These are phyloP conservation scores for Scatophagus argus DNA, from an alignment of 2,113 vertebrate species.

Conservation along the genomic window DNA sequence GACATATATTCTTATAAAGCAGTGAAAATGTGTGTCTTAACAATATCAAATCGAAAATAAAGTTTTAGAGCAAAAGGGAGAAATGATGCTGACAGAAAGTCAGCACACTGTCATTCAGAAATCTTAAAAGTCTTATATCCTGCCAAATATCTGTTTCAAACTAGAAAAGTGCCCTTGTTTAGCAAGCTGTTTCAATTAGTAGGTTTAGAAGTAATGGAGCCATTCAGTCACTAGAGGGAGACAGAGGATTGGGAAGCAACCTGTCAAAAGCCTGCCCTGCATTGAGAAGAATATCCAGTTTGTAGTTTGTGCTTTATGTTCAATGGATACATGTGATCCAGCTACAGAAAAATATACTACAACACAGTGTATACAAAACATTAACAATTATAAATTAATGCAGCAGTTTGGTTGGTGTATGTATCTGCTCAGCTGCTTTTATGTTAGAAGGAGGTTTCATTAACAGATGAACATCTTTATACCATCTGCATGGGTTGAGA, in stretches of 20 bases:
- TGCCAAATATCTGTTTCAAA: not conserved
- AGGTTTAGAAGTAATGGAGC: slow-evolving; percentile 22
- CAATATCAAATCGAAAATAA: slow-evolving; percentile 4
- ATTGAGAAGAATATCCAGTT: not conserved
- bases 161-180: not conserved
- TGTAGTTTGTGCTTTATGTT: not conserved
- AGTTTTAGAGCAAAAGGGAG: not conserved
- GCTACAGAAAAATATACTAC: not conserved
- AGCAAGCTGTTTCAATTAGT: no score
- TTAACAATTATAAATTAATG: not conserved
- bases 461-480: slow-evolving; percentile 26
- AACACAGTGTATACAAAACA: not conserved
- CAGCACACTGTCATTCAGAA: not conserved
- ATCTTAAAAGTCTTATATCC: not conserved
- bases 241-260: slow-evolving; percentile 37
- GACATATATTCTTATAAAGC: slow-evolving; percentile 17
- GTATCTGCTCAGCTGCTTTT: not conserved
- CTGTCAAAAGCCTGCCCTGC: not conserved
- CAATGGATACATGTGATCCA: not conserved
- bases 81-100: not conserved
- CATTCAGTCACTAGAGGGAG: slow-evolving; percentile 68
- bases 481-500: slow-evolving; percentile 18
- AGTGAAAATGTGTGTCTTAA: not conserved
- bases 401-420: not conserved
- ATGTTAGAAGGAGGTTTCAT: not conserved